Percentiles rank a stretch among this genome's conserved stretches.
These are phyloP conservation scores for Dipodomys merriami DNA, from an alignment of 2,113 vertebrate genomes.

Conservation along the genomic window DNA sequence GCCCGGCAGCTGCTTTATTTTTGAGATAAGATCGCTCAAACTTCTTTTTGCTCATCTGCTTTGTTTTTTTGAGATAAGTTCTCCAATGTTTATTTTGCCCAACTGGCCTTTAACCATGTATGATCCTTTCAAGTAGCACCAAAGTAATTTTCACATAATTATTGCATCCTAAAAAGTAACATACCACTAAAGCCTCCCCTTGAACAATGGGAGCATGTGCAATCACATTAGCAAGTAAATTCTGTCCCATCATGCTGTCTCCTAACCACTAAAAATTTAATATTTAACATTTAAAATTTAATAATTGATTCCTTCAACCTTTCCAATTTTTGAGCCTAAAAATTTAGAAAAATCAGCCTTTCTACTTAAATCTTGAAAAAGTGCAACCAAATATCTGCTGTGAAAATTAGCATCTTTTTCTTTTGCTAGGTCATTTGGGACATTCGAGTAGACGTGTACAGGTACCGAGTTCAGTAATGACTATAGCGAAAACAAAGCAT, in stretches of 20 bases:
- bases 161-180: not conserved
- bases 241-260: not conserved
- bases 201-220: not conserved
- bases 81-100: too few relatives aligned
- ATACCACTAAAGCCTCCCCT: constrained; percentile 11
- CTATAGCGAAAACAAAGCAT: constrained; percentile 81
- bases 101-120: too few relatives aligned
- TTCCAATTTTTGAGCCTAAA: constrained; percentile 36
- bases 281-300: not conserved
- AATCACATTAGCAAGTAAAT: constrained; percentile 6
- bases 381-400: not conserved
- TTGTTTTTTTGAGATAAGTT: too few relatives aligned
- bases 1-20: too few relatives aligned
- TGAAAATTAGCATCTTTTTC: constrained; percentile 8
- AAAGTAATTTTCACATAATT: not conserved
- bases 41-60: too few relatives aligned
- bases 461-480: constrained; percentile 83
- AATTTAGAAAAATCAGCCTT: constrained; percentile 5
- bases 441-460: constrained; percentile 81
- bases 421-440: constrained; percentile 85
- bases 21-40: too few relatives aligned
- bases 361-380: not conserved
- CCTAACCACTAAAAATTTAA: not conserved
- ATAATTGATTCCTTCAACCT: constrained; percentile 26
- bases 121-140: too few relatives aligned